phyloP scores from a whole-genome alignment of 1,140 invertebrate species.

The Sitophilus oryzae region DNA sequence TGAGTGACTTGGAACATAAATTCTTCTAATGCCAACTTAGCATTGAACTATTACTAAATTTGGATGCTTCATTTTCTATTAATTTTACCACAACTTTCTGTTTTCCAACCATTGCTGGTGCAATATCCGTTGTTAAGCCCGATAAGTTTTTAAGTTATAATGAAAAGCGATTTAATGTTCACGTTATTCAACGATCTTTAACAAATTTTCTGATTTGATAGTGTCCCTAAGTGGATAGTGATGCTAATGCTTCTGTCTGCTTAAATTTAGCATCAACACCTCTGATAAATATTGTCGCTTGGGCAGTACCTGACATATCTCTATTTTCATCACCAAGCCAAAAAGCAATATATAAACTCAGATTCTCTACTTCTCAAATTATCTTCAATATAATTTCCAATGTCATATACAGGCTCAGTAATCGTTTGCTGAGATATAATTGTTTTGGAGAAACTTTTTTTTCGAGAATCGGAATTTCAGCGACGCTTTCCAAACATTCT shows the following conservation, averaged over 20 bases:
- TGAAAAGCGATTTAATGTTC: conserved; percentile 24
- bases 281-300: conserved; percentile 33
- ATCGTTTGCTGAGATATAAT: conserved; percentile 36
- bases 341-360: conserved; percentile 35
- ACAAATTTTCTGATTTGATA: conserved; percentile 34
- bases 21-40: conserved; percentile 35
- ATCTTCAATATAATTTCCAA: conserved; percentile 29
- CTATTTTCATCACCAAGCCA: conserved; percentile 40
- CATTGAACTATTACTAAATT: conserved; percentile 16
- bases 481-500: too few relatives aligned
- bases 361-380: conserved; percentile 28
- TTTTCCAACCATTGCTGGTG: conserved; percentile 36
- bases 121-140: conserved; percentile 39
- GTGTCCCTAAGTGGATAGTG: conserved; percentile 35
- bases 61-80: conserved; percentile 21
- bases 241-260: conserved; percentile 37
- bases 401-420: conserved; percentile 32
- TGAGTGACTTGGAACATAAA: conserved; percentile 30
- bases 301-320: conserved; percentile 36
- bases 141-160: conserved; percentile 21
- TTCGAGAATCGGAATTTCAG: conserved; percentile 37
- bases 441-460: conserved; percentile 27
- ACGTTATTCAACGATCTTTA: conserved; percentile 19
- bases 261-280: conserved; percentile 35
- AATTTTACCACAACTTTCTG: conserved; percentile 31